Conservation (phyloP, 2,113 vertebrate genomes). For the Nothocercus julius region DNA sequence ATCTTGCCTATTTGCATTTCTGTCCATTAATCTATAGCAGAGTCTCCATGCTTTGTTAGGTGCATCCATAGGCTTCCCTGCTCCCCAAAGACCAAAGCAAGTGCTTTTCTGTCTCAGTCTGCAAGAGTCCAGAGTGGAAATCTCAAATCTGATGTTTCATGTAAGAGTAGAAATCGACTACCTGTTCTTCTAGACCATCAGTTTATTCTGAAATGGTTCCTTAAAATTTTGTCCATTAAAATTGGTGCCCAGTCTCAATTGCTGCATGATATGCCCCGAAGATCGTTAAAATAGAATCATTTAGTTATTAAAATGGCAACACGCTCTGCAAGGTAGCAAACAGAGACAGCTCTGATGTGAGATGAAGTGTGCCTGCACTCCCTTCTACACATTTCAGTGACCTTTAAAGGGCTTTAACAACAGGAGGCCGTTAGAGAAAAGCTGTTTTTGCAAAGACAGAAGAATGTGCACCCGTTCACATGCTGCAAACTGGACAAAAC, state of each 20-base stretch:
- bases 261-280: neutral
- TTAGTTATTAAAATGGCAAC: neutral
- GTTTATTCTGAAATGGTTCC: neutral
- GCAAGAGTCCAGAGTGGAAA: neutral
- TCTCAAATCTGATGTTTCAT: accelerated
- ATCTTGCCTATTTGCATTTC: neutral
- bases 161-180: neutral
- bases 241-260: neutral
- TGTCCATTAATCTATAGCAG: neutral
- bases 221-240: neutral
- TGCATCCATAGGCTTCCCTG: neutral
- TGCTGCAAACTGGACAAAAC: neutral
- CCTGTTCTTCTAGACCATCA: neutral
- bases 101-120: neutral
- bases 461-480: neutral
- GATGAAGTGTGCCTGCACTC: neutral
- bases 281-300: neutral
- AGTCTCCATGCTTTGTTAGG: neutral
- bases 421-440: neutral
- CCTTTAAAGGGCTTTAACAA: neutral
- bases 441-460: neutral
- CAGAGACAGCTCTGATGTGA: neutral
- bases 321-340: neutral
- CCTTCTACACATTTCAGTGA: neutral
- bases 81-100: neutral